phyloP scores from a whole-genome alignment of 2,113 vertebrate species.

The Cichladusa arquata region DNA sequence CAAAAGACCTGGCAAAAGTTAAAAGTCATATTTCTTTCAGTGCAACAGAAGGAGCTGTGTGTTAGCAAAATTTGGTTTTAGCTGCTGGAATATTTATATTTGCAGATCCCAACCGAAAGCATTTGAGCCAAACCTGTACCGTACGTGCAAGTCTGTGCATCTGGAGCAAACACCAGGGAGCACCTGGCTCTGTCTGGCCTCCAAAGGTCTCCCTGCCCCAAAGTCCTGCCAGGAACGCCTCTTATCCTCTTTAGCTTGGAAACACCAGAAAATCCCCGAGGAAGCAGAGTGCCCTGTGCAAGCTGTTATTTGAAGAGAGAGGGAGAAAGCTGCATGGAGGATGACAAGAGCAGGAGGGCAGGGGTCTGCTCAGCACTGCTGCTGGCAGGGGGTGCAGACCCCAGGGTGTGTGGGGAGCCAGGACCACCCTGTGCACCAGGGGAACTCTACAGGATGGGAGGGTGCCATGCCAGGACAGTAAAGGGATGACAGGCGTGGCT shows the following conservation, averaged over 20 bases:
- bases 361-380: neutral
- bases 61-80: neutral
- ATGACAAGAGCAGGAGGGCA: neutral
- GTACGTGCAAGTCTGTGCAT: accelerated
- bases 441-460: neutral
- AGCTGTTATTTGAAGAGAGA: neutral
- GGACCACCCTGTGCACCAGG: neutral
- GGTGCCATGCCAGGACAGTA: neutral
- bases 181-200: neutral
- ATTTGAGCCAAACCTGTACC: accelerated
- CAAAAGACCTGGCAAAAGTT: slow-evolving; percentile 31
- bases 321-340: neutral
- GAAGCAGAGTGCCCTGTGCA: neutral
- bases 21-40: neutral
- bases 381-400: neutral
- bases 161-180: neutral
- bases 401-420: accelerated
- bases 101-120: accelerated
- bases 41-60: neutral
- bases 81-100: neutral
- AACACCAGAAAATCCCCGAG: neutral
- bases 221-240: neutral
- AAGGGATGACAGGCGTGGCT: neutral
- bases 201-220: neutral
- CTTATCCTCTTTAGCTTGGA: accelerated